Percentiles rank a stretch among this genome's conserved stretches.
Evolutionary conservation across 2,888 invertebrate species (phyloP).

Genomic region (Deilephila elpenor): DNA sequence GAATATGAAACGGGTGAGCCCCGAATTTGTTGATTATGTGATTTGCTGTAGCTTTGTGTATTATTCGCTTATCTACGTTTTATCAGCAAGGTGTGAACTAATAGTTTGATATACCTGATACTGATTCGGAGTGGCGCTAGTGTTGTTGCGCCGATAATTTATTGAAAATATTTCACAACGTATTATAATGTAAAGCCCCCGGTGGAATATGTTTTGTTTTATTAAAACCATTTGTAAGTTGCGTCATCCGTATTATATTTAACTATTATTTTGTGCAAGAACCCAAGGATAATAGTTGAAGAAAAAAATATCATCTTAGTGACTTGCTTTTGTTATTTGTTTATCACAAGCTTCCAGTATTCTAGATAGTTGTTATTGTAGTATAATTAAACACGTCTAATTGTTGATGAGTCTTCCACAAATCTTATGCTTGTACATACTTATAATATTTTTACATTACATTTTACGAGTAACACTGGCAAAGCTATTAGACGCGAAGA

Average conservation of each 20-base stretch:
- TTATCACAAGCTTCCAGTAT: too few relatives aligned
- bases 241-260: neutral
- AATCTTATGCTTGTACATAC: neutral
- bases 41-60: neutral
- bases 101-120: slow-evolving; percentile 1
- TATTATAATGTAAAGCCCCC: neutral
- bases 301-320: too few relatives aligned
- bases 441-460: too few relatives aligned
- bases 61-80: slow-evolving; percentile 16
- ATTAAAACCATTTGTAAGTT: neutral
- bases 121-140: slow-evolving; percentile 1
- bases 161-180: neutral
- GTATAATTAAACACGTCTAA: too few relatives aligned
- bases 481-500: neutral
- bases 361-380: too few relatives aligned
- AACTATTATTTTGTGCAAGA: neutral
- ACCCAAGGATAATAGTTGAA: too few relatives aligned
- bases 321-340: too few relatives aligned
- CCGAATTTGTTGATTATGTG: neutral
- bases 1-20: slow-evolving; percentile 28
- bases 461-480: neutral
- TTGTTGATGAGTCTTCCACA: neutral
- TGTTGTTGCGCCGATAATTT: slow-evolving; percentile 6
- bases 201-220: neutral
- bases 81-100: slow-evolving; percentile 6